phyloP scores from a whole-genome alignment of 1,140 invertebrate genomes.

The Drosophila tropicalis region DNA sequence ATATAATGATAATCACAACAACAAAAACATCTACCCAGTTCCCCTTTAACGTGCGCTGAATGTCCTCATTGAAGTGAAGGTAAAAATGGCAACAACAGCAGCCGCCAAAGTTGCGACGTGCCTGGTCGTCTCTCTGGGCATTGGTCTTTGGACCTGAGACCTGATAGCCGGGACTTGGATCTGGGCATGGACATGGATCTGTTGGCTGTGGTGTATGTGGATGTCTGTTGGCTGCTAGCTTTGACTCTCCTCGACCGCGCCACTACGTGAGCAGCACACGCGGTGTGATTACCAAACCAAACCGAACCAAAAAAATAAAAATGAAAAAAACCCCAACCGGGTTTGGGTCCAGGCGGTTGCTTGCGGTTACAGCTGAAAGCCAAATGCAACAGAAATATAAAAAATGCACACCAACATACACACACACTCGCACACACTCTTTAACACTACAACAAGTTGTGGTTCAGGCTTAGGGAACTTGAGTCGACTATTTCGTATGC shows the following conservation, averaged over 20 bases:
- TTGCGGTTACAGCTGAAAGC: slow-evolving; percentile 66
- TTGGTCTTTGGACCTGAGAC: slow-evolving; percentile 31
- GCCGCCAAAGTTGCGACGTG: slow-evolving; percentile 52
- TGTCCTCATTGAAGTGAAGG: slow-evolving; percentile 76
- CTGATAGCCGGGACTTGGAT: slow-evolving; percentile 24
- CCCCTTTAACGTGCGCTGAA: slow-evolving; percentile 70
- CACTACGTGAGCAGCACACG: slow-evolving; percentile 75
- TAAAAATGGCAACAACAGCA: slow-evolving; percentile 44
- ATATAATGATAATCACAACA: slow-evolving; percentile 80
- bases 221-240: slow-evolving; percentile 18
- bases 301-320: slow-evolving; percentile 4
- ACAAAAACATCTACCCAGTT: slow-evolving; percentile 44
- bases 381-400: not conserved
- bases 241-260: slow-evolving; percentile 52
- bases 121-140: slow-evolving; percentile 33
- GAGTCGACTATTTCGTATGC: not conserved
- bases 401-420: too few relatives aligned
- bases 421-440: not conserved
- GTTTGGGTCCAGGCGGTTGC: slow-evolving; percentile 39
- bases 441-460: not conserved
- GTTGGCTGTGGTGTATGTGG: slow-evolving; percentile 10
- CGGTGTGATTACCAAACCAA: slow-evolving; percentile 60
- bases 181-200: not conserved
- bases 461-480: not conserved
- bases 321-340: not conserved